phyloP scores from a whole-genome alignment of 2,888 invertebrate species.

The Gisinianus flammeolus region DNA sequence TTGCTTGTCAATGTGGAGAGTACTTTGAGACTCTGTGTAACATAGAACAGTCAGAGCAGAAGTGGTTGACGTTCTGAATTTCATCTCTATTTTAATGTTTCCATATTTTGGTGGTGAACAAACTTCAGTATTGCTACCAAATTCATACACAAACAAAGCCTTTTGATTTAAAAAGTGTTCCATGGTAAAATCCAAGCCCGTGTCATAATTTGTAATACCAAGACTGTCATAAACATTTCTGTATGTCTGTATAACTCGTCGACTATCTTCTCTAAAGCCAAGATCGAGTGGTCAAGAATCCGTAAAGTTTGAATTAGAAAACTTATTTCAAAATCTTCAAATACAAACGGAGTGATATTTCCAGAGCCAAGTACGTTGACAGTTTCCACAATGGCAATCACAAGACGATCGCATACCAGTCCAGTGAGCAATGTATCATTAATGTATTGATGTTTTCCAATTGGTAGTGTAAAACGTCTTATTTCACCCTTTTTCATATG shows the following conservation, averaged over 20 bases:
- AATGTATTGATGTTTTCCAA: slow-evolving; percentile 21
- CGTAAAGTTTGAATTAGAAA: background rate
- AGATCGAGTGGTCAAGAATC: background rate
- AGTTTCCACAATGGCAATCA: slow-evolving; percentile 38
- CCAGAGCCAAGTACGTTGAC: slow-evolving; percentile 15
- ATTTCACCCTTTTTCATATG: slow-evolving; percentile 35
- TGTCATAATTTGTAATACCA: slow-evolving; percentile 19
- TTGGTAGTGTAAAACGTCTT: slow-evolving; percentile 42
- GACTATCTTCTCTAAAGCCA: background rate
- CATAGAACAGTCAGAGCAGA: slow-evolving; percentile 44
- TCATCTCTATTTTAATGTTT: slow-evolving; percentile 33
- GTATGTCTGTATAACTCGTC: slow-evolving; percentile 3
- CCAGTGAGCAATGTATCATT: slow-evolving; percentile 43
- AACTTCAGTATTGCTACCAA: slow-evolving; percentile 1
- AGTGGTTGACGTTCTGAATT: slow-evolving; percentile 28
- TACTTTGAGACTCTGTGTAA: slow-evolving; percentile 42
- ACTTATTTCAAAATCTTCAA: slow-evolving; percentile 6
- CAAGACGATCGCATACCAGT: slow-evolving; percentile 39
- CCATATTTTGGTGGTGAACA: slow-evolving; percentile 6
- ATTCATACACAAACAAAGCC: slow-evolving; percentile 30
- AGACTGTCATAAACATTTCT: slow-evolving; percentile 1
- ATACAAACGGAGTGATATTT: slow-evolving; percentile 25
- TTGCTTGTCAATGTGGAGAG: slow-evolving; percentile 42
- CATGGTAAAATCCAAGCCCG: slow-evolving; percentile 13
- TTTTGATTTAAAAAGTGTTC: slow-evolving; percentile 2